Evolutionary conservation across 1,140 invertebrate genomes (phyloP), one percentile per base, ranked within the genome.

Genomic region (Cherax quadricarinatus): DNA sequence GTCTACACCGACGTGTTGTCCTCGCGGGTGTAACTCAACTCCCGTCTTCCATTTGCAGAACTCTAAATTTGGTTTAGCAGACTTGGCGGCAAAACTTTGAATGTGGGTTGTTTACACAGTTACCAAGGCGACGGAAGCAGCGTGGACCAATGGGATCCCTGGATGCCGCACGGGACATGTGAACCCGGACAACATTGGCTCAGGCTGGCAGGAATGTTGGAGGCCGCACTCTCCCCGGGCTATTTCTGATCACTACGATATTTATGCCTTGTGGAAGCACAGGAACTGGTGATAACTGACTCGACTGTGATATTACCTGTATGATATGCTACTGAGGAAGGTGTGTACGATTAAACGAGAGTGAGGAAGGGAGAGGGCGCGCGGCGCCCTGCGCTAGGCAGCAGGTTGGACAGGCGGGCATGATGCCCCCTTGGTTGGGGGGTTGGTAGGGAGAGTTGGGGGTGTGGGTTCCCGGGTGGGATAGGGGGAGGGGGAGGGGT

Each of bases 41-140:
- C 89, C 73, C 53, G 75, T 86, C 12, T 81, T 70, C 84, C 73
- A 85, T 86, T 81, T 82, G 66, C 90, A 80, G 41, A 41, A 86
- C 30, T 86, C 84, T 86, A 86, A 86, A 91, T 86, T 86, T 91
- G 84, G 84, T 66, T 86, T 86, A 24, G 90, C 75, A 81, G 51
- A 84, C 81, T 84, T 75, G 81, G 88, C 93, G 93, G 93, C 95
- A 91, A 91, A 86, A 91, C 89, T 91, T 91, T 79, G 83, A 91
- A 91, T 86, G 78, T 86, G 70, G 78, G 70, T 41, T 86, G 89
- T 91, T 91, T 91, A 91, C 89, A 66, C n/a, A 18, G 89, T 91
- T 91, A 84, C 84, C 89, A 86, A 66, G 89, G 89, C 73, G 57
- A 91, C 84, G 84, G 51, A 24, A 51, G 70, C 83, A 78, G 70